These are phyloP conservation scores for Drosophila arizonae DNA, from an alignment of 1,140 invertebrate species.

Conservation along the genomic window DNA sequence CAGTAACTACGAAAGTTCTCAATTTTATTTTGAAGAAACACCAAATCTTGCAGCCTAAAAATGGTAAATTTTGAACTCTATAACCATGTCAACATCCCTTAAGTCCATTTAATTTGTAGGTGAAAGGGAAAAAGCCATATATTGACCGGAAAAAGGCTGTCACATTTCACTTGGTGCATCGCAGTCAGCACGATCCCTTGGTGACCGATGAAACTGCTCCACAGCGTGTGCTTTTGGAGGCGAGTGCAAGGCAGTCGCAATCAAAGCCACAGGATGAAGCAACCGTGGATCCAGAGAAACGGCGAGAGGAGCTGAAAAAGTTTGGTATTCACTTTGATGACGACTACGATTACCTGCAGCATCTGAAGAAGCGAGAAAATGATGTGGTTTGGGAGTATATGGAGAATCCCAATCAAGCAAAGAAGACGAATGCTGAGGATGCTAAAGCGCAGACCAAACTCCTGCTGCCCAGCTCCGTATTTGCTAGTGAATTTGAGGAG, in stretches of 20 bases:
- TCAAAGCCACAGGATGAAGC: conserved; percentile 42
- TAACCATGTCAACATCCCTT: background rate
- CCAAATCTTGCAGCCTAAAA: background rate
- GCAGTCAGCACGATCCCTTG: conserved; percentile 96
- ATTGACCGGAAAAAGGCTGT: conserved; percentile 96
- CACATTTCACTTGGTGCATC: conserved; percentile 95
- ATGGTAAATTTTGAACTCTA: conserved; percentile 20
- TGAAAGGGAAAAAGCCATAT: conserved; percentile 91
- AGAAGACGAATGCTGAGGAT: conserved; percentile 49
- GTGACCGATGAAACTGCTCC: conserved; percentile 94
- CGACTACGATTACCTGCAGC: conserved; percentile 97
- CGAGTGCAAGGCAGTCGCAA: conserved; percentile 52
- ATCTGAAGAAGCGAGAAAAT: conserved; percentile 88
- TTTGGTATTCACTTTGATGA: conserved; percentile 98
- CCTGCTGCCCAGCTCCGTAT: conserved; percentile 91
- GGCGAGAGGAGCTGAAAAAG: conserved; percentile 91
- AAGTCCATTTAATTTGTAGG: conserved; percentile 83
- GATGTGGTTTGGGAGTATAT: conserved; percentile 82
- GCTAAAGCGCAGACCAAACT: conserved; percentile 60
- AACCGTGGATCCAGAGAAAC: conserved; percentile 83
- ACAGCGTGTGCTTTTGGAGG: conserved; percentile 90
- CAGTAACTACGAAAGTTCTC: background rate
- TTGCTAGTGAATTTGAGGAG: conserved; percentile 94
- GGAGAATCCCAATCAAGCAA: conserved; percentile 73
- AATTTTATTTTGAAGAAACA: background rate